Percentiles rank a stretch among this genome's conserved stretches.
These are phyloP conservation scores for Fopius arisanus DNA, from an alignment of 1,140 invertebrate genomes.

Conservation along the genomic window DNA sequence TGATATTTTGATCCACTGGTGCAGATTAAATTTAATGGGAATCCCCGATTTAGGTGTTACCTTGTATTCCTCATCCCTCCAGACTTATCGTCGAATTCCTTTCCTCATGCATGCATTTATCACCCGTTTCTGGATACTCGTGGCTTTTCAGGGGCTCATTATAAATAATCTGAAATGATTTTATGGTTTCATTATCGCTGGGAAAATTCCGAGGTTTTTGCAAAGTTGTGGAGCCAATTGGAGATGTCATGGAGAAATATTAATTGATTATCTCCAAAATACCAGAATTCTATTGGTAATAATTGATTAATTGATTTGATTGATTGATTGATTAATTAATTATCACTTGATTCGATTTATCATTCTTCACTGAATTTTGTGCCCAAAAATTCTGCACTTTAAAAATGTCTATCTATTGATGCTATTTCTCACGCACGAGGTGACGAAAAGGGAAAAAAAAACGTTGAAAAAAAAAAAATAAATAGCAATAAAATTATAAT, in stretches of 20 bases:
- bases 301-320: no score
- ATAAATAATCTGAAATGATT: no score
- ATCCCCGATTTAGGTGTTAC: constrained; percentile 15
- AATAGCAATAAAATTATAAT: constrained; percentile 26
- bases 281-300: no score
- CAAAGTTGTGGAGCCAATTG: background rate
- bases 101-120: constrained; percentile 33
- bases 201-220: background rate
- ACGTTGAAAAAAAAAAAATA: constrained; percentile 8
- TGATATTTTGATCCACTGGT: constrained; percentile 28
- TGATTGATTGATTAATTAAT: no score
- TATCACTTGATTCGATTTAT: no score
- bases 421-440: constrained; percentile 16
- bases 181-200: background rate
- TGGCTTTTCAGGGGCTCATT: no score
- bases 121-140: constrained; percentile 17
- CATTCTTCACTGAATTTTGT: constrained; percentile 43
- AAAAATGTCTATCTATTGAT: constrained; percentile 3
- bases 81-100: background rate
- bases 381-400: constrained; percentile 36
- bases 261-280: no score
- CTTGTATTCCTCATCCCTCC: background rate
- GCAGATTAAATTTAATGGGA: constrained; percentile 20
- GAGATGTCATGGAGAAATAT: constrained; percentile 42
- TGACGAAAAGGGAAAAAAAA: background rate